phyloP scores from a whole-genome alignment of 2,797 vertebrate species.

The Rhabdophis nuchalis region DNA sequence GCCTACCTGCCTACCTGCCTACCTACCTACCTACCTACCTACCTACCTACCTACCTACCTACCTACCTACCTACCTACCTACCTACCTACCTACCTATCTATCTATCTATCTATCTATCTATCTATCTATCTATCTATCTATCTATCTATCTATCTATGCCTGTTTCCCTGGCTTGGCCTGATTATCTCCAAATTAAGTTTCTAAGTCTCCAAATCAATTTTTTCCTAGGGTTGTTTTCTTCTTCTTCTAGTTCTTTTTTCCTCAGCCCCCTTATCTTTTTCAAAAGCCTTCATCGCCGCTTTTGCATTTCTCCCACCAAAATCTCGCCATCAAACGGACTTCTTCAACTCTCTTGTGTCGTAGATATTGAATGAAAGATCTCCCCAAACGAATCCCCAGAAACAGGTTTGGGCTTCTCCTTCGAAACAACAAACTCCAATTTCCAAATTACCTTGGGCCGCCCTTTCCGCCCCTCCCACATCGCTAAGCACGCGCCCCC shows the following conservation, averaged over 20 bases:
- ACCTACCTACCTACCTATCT: neutral
- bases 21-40: too few species aligned
- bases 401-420: neutral
- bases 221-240: neutral
- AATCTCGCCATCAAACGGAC: neutral
- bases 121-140: neutral
- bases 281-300: neutral
- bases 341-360: too few species aligned
- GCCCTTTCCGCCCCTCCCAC: slow-evolving; percentile 19
- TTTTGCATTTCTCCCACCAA: slow-evolving; percentile 10
- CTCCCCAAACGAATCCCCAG: neutral
- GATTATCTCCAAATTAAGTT: neutral
- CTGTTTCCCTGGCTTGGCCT: neutral
- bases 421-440: slow-evolving; percentile 13
- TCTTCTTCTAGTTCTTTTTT: neutral
- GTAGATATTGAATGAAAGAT: neutral
- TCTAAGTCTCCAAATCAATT: neutral
- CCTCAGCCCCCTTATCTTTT: neutral
- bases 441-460: slow-evolving; percentile 41
- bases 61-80: too few species aligned
- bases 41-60: too few species aligned
- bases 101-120: neutral
- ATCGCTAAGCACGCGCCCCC: neutral
- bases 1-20: too few species aligned
- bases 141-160: neutral